Percentiles rank a stretch among this genome's conserved stretches.
Evolutionary conservation across 2,113 vertebrate species (phyloP).

Genomic region (Bambusicola thoracicus): DNA sequence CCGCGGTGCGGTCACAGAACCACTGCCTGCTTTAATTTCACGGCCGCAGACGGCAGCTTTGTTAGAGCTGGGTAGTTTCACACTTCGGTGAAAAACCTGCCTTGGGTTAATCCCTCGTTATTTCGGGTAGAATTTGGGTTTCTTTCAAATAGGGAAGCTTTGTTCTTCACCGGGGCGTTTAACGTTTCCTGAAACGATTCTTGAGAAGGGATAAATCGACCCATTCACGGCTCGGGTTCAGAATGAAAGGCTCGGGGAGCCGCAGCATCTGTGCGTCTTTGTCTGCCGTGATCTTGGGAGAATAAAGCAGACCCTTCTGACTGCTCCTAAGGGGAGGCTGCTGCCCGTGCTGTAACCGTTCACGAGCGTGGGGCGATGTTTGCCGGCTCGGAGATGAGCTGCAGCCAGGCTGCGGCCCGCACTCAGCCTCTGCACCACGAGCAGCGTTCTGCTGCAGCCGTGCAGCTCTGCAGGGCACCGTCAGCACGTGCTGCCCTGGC

Average conservation of each 20-base stretch:
- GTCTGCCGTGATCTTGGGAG: conserved; percentile 43
- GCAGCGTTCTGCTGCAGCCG: not conserved
- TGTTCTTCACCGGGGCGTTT: not conserved
- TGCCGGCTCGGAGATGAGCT: not conserved
- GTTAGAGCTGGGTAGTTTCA: not conserved
- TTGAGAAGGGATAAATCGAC: not conserved
- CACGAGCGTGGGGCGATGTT: not conserved
- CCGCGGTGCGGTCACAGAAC: not conserved
- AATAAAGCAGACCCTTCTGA: conserved; percentile 27
- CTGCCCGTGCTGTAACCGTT: conserved; percentile 26
- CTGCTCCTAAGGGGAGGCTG: conserved; percentile 35
- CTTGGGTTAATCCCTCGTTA: not conserved
- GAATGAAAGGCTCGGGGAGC: conserved; percentile 18
- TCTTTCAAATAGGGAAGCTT: not conserved
- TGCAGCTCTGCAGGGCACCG: not conserved
- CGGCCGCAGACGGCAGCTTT: not conserved
- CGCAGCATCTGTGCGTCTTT: conserved; percentile 53
- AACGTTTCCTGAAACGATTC: not conserved
- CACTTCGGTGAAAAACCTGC: not conserved
- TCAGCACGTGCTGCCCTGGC: not conserved
- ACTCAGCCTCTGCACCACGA: too few species aligned
- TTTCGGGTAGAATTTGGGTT: not conserved
- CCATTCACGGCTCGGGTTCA: conserved; percentile 30
- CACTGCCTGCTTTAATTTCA: not conserved
- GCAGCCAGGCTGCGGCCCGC: conserved; percentile 6